These are phyloP conservation scores for Pionites leucogaster DNA, from an alignment of 2,113 vertebrate genomes.

Conservation along the genomic window DNA sequence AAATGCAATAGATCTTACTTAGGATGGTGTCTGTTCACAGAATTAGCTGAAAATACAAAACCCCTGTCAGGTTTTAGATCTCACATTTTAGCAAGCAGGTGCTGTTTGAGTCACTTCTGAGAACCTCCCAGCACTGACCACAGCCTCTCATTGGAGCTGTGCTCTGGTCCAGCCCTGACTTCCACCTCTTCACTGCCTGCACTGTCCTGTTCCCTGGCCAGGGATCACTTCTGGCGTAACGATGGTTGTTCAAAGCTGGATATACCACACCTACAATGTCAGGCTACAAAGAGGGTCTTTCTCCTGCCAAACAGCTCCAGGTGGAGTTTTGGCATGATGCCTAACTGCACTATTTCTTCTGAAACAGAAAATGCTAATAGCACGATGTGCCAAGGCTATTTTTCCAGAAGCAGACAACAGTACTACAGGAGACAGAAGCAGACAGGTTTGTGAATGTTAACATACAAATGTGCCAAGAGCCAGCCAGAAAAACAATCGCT, in stretches of 20 bases:
- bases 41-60: background rate
- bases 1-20: background rate
- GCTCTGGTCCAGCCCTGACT: background rate
- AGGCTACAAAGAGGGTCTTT: background rate
- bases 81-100: background rate
- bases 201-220: background rate
- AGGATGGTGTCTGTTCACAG: background rate
- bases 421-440: background rate
- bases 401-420: background rate
- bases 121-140: background rate
- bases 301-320: background rate
- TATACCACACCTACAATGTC: background rate
- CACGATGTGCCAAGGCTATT: background rate
- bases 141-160: accelerated
- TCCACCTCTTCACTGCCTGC: accelerated
- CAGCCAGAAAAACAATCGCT: background rate
- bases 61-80: background rate
- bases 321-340: background rate
- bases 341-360: background rate
- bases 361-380: background rate
- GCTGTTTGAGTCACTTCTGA: background rate
- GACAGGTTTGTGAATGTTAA: background rate
- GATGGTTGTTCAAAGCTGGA: accelerated
- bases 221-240: accelerated
- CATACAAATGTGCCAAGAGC: background rate